Evolutionary conservation across 2,113 vertebrate species (phyloP).

Genomic region (Stigmatopora nigra): DNA sequence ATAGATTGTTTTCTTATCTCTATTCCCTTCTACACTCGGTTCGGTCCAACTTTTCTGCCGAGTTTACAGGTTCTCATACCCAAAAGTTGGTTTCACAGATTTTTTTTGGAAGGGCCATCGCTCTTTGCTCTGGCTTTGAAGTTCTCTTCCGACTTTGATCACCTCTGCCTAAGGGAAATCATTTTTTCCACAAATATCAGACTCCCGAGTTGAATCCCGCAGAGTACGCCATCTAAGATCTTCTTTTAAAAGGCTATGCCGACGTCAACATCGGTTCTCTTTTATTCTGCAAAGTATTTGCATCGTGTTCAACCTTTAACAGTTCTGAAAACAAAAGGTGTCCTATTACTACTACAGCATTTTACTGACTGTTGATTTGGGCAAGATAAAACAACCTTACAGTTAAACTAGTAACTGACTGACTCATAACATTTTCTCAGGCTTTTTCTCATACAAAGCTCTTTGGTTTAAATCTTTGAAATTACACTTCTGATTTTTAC

Average conservation of each 20-base stretch:
- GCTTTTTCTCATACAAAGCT: no score
- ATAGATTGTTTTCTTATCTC: background rate
- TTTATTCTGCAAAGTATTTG: slow-evolving; percentile 1
- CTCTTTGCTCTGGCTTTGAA: slow-evolving; percentile 33
- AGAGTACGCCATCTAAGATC: slow-evolving; percentile 3
- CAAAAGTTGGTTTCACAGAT: background rate
- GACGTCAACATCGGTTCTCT: slow-evolving; percentile 22
- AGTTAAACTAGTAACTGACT: no score
- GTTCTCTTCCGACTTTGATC: slow-evolving; percentile 38
- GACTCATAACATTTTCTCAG: no score
- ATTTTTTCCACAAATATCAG: slow-evolving; percentile 29
- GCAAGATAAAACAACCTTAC: no score
- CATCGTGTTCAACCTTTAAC: background rate
- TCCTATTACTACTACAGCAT: background rate
- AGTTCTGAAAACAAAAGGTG: background rate
- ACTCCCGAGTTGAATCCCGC: slow-evolving; percentile 25
- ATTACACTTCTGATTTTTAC: slow-evolving; percentile 7
- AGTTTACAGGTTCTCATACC: background rate
- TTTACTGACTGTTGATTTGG: background rate
- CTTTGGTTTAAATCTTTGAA: no score
- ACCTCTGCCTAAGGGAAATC: slow-evolving; percentile 33
- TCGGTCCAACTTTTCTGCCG: background rate
- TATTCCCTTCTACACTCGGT: no score
- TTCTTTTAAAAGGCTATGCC: slow-evolving; percentile 8
- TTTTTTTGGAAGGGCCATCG: slow-evolving; percentile 11